Percentiles rank a stretch among this genome's conserved stretches.
Evolutionary conservation across 2,888 invertebrate genomes (phyloP).

Genomic region (Calephelis perditalis): DNA sequence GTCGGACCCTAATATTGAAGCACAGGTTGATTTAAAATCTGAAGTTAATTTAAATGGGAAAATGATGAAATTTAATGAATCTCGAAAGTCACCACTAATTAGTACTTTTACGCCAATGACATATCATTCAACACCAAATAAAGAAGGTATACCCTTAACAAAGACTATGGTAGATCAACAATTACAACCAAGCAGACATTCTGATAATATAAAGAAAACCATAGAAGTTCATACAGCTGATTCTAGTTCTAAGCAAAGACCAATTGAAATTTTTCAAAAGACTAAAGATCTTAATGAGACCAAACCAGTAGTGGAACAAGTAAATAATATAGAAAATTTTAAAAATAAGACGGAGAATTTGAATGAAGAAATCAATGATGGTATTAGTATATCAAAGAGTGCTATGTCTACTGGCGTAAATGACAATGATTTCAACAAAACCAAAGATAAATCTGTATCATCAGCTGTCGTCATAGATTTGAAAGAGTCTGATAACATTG

Average conservation of each 20-base stretch:
- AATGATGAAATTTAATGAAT: slow-evolving; percentile 61
- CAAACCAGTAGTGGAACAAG: slow-evolving; percentile 16
- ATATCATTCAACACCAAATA: slow-evolving; percentile 68
- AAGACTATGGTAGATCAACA: slow-evolving; percentile 70
- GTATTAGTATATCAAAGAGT: slow-evolving; percentile 15
- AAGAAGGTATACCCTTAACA: slow-evolving; percentile 65
- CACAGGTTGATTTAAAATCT: slow-evolving; percentile 41
- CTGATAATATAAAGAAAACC: slow-evolving; percentile 65
- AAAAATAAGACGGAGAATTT: slow-evolving; percentile 24
- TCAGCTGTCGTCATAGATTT: background rate
- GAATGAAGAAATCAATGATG: slow-evolving; percentile 12
- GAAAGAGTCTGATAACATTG: slow-evolving; percentile 11
- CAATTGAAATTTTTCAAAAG: slow-evolving; percentile 36
- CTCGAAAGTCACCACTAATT: slow-evolving; percentile 62
- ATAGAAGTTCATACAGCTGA: slow-evolving; percentile 68
- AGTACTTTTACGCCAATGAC: slow-evolving; percentile 63
- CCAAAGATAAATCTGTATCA: background rate
- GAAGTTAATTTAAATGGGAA: slow-evolving; percentile 59
- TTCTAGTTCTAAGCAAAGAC: slow-evolving; percentile 41
- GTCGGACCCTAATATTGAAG: slow-evolving; percentile 40
- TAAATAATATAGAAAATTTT: slow-evolving; percentile 13
- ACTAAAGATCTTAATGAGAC: slow-evolving; percentile 27
- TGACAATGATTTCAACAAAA: slow-evolving; percentile 21
- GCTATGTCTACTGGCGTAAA: slow-evolving; percentile 14
- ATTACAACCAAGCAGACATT: slow-evolving; percentile 61